These are phyloP conservation scores for Linepithema humile DNA, from an alignment of 1,140 invertebrate genomes.

Conservation along the genomic window DNA sequence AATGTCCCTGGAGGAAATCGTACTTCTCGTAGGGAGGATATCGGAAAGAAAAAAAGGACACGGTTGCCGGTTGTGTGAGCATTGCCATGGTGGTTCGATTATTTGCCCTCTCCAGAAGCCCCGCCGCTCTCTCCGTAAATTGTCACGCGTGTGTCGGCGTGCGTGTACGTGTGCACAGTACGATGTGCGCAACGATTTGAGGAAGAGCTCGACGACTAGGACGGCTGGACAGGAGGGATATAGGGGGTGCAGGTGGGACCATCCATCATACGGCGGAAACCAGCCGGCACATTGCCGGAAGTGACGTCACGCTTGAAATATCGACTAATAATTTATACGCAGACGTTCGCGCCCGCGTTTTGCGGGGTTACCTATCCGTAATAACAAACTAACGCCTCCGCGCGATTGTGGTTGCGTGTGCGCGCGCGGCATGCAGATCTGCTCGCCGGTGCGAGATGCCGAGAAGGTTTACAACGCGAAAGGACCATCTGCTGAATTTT, in stretches of 20 bases:
- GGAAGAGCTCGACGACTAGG: constrained; percentile 66
- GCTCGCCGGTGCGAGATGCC: not conserved
- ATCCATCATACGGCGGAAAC: constrained; percentile 81
- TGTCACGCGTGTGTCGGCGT: not conserved
- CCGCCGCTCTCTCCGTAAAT: not conserved
- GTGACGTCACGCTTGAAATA: constrained; percentile 82
- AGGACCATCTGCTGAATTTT: not conserved
- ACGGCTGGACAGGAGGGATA: constrained; percentile 57
- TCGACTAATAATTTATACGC: constrained; percentile 83
- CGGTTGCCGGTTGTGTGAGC: too few species aligned
- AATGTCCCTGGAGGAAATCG: constrained; percentile 32
- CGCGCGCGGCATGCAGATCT: not conserved
- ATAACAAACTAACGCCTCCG: constrained; percentile 72
- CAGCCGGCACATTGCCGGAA: constrained; percentile 82
- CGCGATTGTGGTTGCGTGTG: constrained; percentile 25
- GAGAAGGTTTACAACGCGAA: not conserved
- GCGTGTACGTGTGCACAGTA: not conserved
- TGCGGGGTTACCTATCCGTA: constrained; percentile 66
- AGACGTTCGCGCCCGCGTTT: constrained; percentile 78
- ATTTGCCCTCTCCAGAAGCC: constrained; percentile 14
- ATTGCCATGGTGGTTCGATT: constrained; percentile 2
- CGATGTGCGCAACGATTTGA: constrained; percentile 67
- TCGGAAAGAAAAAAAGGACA: not conserved
- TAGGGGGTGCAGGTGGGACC: constrained; percentile 58
- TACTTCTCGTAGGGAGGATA: not conserved